Conservation (phyloP, 2,888 invertebrate species). For the Diaphora mendica region DNA sequence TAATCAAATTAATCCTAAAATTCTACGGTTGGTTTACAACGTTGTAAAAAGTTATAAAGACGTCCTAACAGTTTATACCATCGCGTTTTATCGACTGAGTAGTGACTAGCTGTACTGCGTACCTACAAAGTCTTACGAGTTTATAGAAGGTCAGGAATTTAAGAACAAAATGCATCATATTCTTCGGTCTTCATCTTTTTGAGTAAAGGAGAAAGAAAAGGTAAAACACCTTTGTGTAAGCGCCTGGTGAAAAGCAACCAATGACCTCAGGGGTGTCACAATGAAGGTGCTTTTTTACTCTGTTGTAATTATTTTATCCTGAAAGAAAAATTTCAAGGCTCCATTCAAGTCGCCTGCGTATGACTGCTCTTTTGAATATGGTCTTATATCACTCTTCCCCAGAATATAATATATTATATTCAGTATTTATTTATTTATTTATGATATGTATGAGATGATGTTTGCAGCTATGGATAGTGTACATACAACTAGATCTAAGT, state of each 20-base stretch:
- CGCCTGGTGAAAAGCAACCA: neutral
- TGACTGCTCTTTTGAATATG: too few species aligned
- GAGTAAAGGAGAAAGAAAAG: too few species aligned
- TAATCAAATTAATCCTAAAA: slow-evolving; percentile 86
- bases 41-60: slow-evolving; percentile 85
- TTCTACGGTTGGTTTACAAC: slow-evolving; percentile 86
- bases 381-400: neutral
- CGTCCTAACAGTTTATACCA: slow-evolving; percentile 78
- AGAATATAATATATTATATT: neutral
- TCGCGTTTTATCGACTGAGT: slow-evolving; percentile 65
- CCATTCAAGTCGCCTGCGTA: neutral
- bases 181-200: neutral
- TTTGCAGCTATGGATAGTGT: neutral
- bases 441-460: neutral
- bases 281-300: neutral
- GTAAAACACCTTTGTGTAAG: neutral
- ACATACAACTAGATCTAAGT: neutral
- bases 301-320: neutral
- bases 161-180: neutral
- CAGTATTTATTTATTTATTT: neutral
- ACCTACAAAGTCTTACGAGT: slow-evolving; percentile 22
- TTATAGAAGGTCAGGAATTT: neutral
- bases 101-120: slow-evolving; percentile 28
- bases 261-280: neutral
- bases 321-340: neutral